These are phyloP conservation scores for Planiliza haematocheilus DNA, from an alignment of 2,113 vertebrate species.

Conservation along the genomic window DNA sequence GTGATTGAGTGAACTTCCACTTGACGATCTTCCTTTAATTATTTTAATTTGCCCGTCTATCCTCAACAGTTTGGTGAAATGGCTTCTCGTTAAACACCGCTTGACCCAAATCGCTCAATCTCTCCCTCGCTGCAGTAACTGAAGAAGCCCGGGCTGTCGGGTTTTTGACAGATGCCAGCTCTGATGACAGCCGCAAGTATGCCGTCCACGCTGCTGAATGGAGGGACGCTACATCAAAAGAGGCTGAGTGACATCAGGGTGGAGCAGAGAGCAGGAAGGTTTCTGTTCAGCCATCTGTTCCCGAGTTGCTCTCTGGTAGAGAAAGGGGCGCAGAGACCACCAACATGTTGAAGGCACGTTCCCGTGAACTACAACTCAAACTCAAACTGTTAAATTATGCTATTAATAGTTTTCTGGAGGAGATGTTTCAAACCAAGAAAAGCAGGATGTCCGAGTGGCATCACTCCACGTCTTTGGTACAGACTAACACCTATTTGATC, in stretches of 20 bases:
- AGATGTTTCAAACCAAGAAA: too few relatives aligned
- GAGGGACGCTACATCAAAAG: constrained; percentile 32
- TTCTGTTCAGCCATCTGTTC: constrained; percentile 56
- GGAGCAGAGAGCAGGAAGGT: constrained; percentile 31
- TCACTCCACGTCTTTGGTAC: too few relatives aligned
- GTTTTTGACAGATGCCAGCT: constrained; percentile 24
- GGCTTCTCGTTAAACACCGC: constrained; percentile 8
- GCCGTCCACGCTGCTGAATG: constrained; percentile 6
- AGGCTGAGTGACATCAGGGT: constrained; percentile 38
- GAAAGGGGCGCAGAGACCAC: constrained; percentile 36
- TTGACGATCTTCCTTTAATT: too few relatives aligned
- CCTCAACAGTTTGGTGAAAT: background rate
- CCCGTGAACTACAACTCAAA: background rate
- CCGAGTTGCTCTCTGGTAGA: constrained; percentile 36
- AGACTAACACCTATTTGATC: too few relatives aligned
- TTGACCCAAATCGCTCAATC: background rate
- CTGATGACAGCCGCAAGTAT: constrained; percentile 21
- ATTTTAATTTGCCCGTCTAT: background rate
- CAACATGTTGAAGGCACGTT: background rate
- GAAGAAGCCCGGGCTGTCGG: constrained; percentile 8
- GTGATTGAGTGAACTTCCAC: too few relatives aligned
- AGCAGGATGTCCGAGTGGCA: too few relatives aligned
- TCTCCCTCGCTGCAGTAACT: too few relatives aligned
- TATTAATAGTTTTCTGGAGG: too few relatives aligned
- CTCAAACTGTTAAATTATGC: too few relatives aligned